Percentiles rank a stretch among this genome's conserved stretches.
These are phyloP conservation scores for Ranitomeya imitator DNA, from an alignment of 2,113 vertebrate species.

Conservation along the genomic window DNA sequence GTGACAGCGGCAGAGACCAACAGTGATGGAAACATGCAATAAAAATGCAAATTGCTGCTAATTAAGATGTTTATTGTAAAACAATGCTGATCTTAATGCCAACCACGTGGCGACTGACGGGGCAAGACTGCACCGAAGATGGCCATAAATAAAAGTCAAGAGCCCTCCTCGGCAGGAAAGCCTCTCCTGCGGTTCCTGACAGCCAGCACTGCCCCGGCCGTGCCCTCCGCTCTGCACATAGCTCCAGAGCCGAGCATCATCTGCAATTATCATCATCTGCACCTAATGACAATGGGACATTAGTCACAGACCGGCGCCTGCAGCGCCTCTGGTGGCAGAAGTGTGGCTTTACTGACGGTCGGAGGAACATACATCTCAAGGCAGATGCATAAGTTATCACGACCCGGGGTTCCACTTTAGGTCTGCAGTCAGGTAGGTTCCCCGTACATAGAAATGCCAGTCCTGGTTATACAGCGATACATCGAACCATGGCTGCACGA, in stretches of 20 bases:
- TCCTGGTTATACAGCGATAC: too few relatives aligned
- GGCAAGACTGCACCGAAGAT: not conserved
- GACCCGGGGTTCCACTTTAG: not conserved
- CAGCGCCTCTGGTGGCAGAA: not conserved
- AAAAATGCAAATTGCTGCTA: conserved; percentile 49
- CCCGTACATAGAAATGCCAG: too few relatives aligned
- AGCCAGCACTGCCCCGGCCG: too few relatives aligned
- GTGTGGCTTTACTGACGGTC: not conserved
- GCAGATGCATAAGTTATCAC: not conserved
- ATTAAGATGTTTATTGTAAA: conserved; percentile 48
- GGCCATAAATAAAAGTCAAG: conserved; percentile 27
- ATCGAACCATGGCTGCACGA: too few relatives aligned
- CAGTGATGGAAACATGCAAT: conserved; percentile 23
- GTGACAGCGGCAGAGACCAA: not conserved
- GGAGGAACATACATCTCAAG: not conserved
- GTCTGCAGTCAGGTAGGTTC: not conserved
- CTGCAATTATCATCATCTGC: not conserved
- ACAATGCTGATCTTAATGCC: conserved; percentile 47
- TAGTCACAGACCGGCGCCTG: not conserved
- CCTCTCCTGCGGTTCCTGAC: not conserved
- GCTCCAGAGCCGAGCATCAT: not conserved
- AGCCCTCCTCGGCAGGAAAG: not conserved
- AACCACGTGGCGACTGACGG: conserved; percentile 2
- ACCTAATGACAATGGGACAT: not conserved
- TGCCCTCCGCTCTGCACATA: not conserved